phyloP scores from a whole-genome alignment of 2,113 vertebrate genomes.

The Stegostoma tigrinum region DNA sequence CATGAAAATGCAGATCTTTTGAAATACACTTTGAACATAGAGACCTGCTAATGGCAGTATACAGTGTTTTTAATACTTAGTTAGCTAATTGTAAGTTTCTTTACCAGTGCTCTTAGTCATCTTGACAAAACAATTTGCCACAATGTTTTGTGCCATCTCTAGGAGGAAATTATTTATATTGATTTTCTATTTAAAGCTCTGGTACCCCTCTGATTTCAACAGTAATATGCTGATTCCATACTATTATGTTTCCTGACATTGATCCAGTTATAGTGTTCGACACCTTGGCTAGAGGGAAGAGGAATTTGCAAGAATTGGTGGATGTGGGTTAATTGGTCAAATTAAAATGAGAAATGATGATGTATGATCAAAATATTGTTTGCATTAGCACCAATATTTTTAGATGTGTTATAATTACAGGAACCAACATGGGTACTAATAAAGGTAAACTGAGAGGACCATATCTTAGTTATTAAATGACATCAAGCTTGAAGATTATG shows the following conservation, averaged over 20 bases:
- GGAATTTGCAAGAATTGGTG: background rate
- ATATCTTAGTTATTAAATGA: background rate
- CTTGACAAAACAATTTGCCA: background rate
- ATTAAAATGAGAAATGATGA: background rate
- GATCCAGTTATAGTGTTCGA: background rate
- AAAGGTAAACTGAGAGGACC: background rate
- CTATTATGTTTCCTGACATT: background rate
- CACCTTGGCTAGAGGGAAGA: background rate
- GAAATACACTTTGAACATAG: background rate
- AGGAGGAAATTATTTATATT: background rate
- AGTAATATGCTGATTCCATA: background rate
- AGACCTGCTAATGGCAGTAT: background rate
- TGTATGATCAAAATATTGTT: background rate
- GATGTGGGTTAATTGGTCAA: background rate
- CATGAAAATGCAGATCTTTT: background rate
- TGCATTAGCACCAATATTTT: background rate
- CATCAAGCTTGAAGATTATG: background rate
- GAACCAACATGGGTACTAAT: background rate
- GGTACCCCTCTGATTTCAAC: background rate
- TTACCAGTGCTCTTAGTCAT: background rate
- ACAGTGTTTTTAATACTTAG: background rate
- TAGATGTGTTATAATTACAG: background rate
- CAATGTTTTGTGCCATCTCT: background rate
- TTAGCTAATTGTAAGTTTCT: background rate
- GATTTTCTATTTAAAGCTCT: background rate